Evolutionary conservation across 2,888 invertebrate species (phyloP).

Genomic region (Entomobrya multifasciata): DNA sequence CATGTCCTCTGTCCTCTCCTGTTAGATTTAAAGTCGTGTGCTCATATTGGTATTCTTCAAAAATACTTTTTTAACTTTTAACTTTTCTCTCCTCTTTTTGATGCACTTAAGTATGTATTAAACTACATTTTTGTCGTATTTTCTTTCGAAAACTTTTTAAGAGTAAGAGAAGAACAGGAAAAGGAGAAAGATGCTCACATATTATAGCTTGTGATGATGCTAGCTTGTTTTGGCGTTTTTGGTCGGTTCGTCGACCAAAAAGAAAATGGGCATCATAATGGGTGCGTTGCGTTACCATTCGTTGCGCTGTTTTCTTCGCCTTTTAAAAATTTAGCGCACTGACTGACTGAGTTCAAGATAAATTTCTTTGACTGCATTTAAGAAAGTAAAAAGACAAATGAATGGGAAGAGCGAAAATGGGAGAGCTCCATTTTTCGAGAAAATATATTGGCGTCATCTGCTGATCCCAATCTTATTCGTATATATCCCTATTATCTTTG

Average conservation of each 20-base stretch:
- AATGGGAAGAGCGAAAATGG: background rate
- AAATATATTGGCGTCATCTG: conserved; percentile 9
- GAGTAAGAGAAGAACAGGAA: background rate
- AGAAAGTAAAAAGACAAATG: background rate
- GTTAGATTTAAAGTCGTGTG: conserved; percentile 7
- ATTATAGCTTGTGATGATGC: too few relatives aligned
- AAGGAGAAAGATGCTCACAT: background rate
- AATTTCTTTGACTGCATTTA: background rate
- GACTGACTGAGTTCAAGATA: background rate
- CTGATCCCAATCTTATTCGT: conserved; percentile 2
- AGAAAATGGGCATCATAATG: conserved; percentile 25
- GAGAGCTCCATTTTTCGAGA: background rate
- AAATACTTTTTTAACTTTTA: background rate
- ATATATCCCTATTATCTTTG: background rate
- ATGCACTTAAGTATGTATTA: background rate
- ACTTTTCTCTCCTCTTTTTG: background rate
- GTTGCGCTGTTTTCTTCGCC: conserved; percentile 10
- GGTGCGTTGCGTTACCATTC: conserved; percentile 16
- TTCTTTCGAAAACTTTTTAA: conserved; percentile 23
- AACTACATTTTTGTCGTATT: conserved; percentile 22
- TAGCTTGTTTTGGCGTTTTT: conserved; percentile 43
- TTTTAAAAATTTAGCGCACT: background rate
- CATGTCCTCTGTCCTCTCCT: conserved; percentile 35
- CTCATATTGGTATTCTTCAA: background rate
- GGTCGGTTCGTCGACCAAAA: conserved; percentile 65